Evolutionary conservation across 2,113 vertebrate species (phyloP), one percentile per base, ranked within the genome.

Genomic region (Rattus norvegicus): DNA sequence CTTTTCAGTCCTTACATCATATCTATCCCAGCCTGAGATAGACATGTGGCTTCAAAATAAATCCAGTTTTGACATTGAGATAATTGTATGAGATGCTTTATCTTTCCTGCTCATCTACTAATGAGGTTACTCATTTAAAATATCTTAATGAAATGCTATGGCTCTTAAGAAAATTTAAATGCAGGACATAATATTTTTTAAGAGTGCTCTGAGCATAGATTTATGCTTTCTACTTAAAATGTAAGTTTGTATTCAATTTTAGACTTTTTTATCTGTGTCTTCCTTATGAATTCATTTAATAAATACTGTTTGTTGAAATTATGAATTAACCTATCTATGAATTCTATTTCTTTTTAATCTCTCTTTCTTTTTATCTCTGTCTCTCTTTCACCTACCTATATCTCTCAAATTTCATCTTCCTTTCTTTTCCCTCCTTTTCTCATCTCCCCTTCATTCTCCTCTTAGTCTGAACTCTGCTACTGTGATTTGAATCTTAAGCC

Each of bases 91-190:
- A 91, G 92, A 76, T 54, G 61, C 67, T 90, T 90, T 96, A 76
- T 94, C 76, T 93, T 56, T 72, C 73, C n/a, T 96, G 28, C 47
- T 97, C 77, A 92, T 97, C 72, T 96, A 83, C 43, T 95, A 97
- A 96, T 81, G 77, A 95, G 85, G 95, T 91, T 91, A 95, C 84
- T 52, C 84, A 97, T 86, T 96, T 95, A 96, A 86, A 92, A 92
- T 72, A 91, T 96, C 80, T 95, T 76, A 11, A 97, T 95, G 69
- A 96, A 95, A 39, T 96, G 56, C 73, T 95, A 97, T 84, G 63
- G 47, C 81, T 96, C 96, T 95, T 96, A 95, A 93, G 73, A 52
- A 95, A 97, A 96, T 97, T 97, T 97, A 95, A 97, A 97, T 92
- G 75, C 92, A 95, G 36, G 10, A 95, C 92, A 96, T 87, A 96